Evolutionary conservation across 1,140 invertebrate species (phyloP), one percentile per base, ranked within the genome.

Genomic region (Brachionus rotundiformis): DNA sequence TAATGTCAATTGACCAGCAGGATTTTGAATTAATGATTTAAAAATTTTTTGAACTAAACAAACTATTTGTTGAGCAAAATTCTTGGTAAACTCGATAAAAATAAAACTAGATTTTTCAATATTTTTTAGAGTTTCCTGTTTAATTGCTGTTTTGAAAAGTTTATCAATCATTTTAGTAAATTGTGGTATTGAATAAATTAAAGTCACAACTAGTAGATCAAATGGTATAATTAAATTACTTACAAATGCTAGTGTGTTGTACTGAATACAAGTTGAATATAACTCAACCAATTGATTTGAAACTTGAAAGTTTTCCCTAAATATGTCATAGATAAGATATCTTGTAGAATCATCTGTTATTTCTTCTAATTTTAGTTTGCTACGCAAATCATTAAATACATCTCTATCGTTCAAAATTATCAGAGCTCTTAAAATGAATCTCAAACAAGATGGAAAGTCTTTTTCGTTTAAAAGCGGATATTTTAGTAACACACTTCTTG

Each of bases 261-360:
- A 68, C 16, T 68, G 63, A 11, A 68, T 33, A 47, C 33, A 44
- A 73, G 36, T 73, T 23, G 33, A 41, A 73, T 73, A 73, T 7
- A 73, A 27, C 19, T 73, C 68, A 25, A 73, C 19, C 16, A 73
- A 44, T 11, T 47, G 68, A 25, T 13, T 73, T 1, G 68, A 73
- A 44, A 73, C 39, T 73, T 44, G 33, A 39, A 73, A 73, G 11
- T 73, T 44, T 73, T 73, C 68, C 41, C 41, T 73, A 3, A 73
- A 44, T 44, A 73, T 23, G 25, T 73, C 68, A 29, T 25, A 73
- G 16, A 41, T 13, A 44, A 73, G 16, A 19, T 44, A 44, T 29
- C 23, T 19, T 11, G 27, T 47, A 8, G 33, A 41, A 33, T 79
- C n/a, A 16, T 79, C 47, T 10, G 49, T n/a, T 13, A 79, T 1